Conservation (phyloP, 2,113 vertebrate genomes). For the Accipiter virgatus region DNA sequence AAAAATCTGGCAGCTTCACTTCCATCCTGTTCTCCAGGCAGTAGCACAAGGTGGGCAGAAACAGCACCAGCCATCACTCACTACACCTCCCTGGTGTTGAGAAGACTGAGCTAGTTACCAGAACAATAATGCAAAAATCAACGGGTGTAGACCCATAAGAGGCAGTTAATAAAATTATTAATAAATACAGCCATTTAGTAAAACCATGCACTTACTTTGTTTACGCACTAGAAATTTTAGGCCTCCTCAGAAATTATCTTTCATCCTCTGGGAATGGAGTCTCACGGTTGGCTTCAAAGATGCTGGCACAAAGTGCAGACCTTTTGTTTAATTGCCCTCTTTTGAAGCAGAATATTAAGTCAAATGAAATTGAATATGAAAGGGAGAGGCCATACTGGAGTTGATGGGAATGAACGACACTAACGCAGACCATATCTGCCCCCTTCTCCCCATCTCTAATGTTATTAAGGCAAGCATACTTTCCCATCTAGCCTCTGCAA, state of each 20-base stretch:
- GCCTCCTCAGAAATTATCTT: slow-evolving; percentile 5
- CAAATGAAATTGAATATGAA: slow-evolving; percentile 17
- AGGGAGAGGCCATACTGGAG: not conserved
- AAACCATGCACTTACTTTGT: slow-evolving; percentile 22
- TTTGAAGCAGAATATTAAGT: slow-evolving; percentile 41
- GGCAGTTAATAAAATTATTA: slow-evolving; percentile 29
- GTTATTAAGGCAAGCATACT: not conserved
- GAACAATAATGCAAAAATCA: not conserved
- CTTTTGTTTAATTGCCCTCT: slow-evolving; percentile 35
- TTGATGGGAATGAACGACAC: not conserved
- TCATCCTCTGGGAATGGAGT: slow-evolving; percentile 51
- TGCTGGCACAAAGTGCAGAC: not conserved
- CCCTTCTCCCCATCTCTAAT: not conserved
- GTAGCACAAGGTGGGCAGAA: not conserved
- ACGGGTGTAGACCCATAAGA: not conserved
- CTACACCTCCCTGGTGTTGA: not conserved
- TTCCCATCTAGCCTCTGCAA: not conserved
- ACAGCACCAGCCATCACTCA: not conserved
- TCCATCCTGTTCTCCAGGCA: not conserved
- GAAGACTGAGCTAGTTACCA: not conserved
- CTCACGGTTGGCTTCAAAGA: slow-evolving; percentile 37
- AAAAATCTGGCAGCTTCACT: not conserved
- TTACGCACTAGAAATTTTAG: not conserved
- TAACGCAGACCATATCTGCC: not conserved
- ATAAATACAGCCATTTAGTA: not conserved